Evolutionary conservation across 2,797 vertebrate species (phyloP).

Genomic region (Adelosebastes latens): DNA sequence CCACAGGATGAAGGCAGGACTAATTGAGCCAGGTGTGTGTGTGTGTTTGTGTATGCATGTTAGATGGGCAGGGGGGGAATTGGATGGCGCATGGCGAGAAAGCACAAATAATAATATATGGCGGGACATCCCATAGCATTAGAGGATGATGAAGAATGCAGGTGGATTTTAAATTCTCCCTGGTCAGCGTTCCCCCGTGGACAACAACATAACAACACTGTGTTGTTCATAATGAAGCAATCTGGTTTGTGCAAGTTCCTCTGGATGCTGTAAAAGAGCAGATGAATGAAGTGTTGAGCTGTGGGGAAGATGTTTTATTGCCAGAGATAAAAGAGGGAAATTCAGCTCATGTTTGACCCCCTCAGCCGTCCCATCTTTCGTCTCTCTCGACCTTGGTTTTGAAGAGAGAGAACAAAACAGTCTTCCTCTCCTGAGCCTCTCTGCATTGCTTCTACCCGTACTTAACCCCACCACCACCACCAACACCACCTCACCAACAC

Average conservation of each 20-base stretch:
- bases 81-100: constrained; percentile 14
- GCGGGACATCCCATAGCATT: constrained; percentile 49
- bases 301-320: constrained; percentile 22
- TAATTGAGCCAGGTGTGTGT: constrained; percentile 78
- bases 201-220: constrained; percentile 6
- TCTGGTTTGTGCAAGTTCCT: constrained; percentile 27
- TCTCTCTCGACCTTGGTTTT: constrained; percentile 66
- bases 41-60: constrained; percentile 36
- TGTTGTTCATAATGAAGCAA: constrained; percentile 43
- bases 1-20: constrained; percentile 62
- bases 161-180: constrained; percentile 7
- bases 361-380: constrained; percentile 14
- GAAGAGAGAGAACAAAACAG: constrained; percentile 43
- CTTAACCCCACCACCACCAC: constrained; percentile 8
- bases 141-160: constrained; percentile 26
- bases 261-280: neutral
- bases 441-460: constrained; percentile 52
- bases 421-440: constrained; percentile 12
- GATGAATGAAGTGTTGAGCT: constrained; percentile 5
- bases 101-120: constrained; percentile 46
- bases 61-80: constrained; percentile 44
- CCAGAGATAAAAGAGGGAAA: neutral
- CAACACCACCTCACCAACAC: neutral
- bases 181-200: constrained; percentile 1
- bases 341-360: constrained; percentile 24